Conservation (phyloP, 2,888 invertebrate genomes). For the Phengaris arion region DNA sequence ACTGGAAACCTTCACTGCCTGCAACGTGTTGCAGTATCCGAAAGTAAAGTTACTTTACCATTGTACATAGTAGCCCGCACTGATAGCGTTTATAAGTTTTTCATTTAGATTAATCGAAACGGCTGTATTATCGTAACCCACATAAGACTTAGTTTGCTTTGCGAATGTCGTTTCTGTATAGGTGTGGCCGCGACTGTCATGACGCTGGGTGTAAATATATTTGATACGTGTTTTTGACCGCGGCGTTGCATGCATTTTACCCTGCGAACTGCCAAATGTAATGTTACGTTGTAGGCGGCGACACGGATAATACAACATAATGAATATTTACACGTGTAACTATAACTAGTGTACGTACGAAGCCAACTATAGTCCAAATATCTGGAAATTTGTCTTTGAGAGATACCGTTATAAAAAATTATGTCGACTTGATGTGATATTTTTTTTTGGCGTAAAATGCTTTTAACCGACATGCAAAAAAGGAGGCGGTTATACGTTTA, state of each 20-base stretch:
- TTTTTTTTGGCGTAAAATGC: too few relatives aligned
- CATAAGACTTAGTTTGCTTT: conserved; percentile 46
- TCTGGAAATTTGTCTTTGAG: too few relatives aligned
- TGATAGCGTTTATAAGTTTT: conserved; percentile 71
- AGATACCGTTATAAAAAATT: too few relatives aligned
- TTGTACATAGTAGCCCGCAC: conserved; percentile 74
- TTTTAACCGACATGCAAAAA: too few relatives aligned
- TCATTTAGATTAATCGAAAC: conserved; percentile 58
- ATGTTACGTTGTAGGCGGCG: conserved; percentile 66
- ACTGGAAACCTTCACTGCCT: neutral
- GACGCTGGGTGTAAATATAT: conserved; percentile 64
- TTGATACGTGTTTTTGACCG: conserved; percentile 58
- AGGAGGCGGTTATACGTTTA: too few relatives aligned
- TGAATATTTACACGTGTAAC: neutral
- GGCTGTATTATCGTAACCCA: conserved; percentile 65
- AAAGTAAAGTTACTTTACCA: conserved; percentile 54
- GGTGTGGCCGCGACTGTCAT: conserved; percentile 29
- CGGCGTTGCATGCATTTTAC: conserved; percentile 75
- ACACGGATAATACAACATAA: conserved; percentile 39
- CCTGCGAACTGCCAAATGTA: conserved; percentile 78
- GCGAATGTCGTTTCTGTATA: conserved; percentile 33
- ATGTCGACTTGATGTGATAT: too few relatives aligned
- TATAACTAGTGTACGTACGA: neutral
- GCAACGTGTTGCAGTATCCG: conserved; percentile 35
- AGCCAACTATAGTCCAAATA: too few relatives aligned